Conservation (phyloP, 2,113 vertebrate species). For the Centrocercus urophasianus region DNA sequence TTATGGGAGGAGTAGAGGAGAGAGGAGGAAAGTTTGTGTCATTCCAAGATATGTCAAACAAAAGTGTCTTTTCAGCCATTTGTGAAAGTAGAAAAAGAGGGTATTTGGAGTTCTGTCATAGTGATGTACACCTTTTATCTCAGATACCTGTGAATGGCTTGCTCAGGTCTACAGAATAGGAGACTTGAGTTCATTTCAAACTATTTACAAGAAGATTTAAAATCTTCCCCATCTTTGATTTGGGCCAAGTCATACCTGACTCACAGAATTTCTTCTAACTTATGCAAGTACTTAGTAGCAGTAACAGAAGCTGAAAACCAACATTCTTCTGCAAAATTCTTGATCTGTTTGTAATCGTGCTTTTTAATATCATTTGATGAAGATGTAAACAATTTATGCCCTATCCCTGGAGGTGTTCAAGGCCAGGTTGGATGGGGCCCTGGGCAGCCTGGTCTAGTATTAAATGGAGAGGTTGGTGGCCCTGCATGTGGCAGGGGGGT, state of each 20-base stretch:
- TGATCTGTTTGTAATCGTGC: fast-evolving
- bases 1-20: not conserved
- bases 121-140: not conserved
- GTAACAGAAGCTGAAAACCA: not conserved
- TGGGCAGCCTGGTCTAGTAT: too few species aligned
- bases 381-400: not conserved
- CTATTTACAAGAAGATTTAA: not conserved
- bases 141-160: not conserved
- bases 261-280: not conserved
- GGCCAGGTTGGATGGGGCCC: too few species aligned
- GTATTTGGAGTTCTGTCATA: not conserved
- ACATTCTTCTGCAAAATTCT: not conserved
- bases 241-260: not conserved
- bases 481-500: too few species aligned
- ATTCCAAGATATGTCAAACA: not conserved
- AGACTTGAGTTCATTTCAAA: not conserved
- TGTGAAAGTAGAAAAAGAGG: not conserved
- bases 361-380: not conserved
- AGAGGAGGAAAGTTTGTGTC: not conserved
- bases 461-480: too few species aligned
- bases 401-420: too few species aligned
- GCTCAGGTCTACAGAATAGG: not conserved
- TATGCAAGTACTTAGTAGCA: not conserved
- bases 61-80: not conserved
- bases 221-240: not conserved